phyloP scores from a whole-genome alignment of 2,113 vertebrate species.

The Vidua macroura region DNA sequence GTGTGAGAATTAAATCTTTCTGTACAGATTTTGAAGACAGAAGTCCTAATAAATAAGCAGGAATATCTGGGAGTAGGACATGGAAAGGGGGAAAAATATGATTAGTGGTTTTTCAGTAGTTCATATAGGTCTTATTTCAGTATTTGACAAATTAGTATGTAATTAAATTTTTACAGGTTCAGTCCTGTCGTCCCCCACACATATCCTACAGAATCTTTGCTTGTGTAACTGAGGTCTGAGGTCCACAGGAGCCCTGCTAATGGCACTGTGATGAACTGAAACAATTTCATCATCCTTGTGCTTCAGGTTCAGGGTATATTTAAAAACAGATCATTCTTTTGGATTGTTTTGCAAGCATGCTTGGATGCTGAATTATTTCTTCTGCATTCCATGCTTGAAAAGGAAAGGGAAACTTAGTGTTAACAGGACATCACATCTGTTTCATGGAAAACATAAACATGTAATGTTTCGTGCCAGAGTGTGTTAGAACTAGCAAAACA shows the following conservation, averaged over 20 bases:
- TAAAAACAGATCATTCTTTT: not conserved
- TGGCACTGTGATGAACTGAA: not conserved
- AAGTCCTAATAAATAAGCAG: not conserved
- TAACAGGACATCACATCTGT: not conserved
- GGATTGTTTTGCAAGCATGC: not conserved
- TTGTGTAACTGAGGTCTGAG: not conserved
- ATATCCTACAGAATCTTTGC: not conserved
- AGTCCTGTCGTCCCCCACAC: not conserved
- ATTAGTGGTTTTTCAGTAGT: not conserved
- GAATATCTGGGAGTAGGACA: not conserved
- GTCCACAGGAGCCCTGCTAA: not conserved
- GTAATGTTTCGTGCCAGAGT: not conserved
- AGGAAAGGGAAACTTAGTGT: not conserved
- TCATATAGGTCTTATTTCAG: not conserved
- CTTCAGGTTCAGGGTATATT: not conserved
- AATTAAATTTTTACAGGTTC: not conserved
- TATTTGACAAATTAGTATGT: not conserved
- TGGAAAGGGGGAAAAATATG: not conserved
- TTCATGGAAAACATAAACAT: not conserved
- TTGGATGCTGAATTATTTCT: not conserved
- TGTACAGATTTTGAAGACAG: not conserved
- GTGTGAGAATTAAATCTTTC: not conserved
- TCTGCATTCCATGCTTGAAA: not conserved
- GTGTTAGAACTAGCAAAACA: not conserved
- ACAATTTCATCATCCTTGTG: not conserved